A percentile compares a stretch with the other conserved stretches of the same genome.
These are phyloP conservation scores for Gastracanthus pulcherrimus DNA, from an alignment of 2,888 invertebrate genomes.

Conservation along the genomic window DNA sequence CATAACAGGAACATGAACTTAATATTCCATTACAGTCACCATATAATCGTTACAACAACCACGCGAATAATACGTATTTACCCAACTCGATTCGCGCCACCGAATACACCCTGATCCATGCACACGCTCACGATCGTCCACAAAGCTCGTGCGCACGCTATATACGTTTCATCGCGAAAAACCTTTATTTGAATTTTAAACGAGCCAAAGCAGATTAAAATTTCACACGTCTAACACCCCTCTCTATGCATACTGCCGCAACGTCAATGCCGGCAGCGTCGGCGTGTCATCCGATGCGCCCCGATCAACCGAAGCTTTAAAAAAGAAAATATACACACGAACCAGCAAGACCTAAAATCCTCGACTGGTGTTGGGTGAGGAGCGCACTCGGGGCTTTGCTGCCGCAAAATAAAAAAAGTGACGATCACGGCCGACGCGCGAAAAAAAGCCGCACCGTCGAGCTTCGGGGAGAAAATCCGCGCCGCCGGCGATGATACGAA, in stretches of 20 bases:
- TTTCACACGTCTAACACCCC: constrained; percentile 53
- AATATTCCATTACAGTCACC: neutral
- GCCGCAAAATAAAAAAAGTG: too few species aligned
- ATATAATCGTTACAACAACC: neutral
- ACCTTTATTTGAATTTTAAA: constrained; percentile 59
- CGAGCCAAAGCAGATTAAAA: constrained; percentile 59
- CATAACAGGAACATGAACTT: too few species aligned
- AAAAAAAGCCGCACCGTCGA: neutral
- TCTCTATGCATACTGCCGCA: too few species aligned
- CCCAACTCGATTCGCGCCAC: constrained; percentile 21
- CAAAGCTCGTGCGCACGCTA: neutral
- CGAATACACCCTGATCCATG: constrained; percentile 22
- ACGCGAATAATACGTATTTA: constrained; percentile 46
- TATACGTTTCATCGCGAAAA: constrained; percentile 32
- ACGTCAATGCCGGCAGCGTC: too few species aligned
- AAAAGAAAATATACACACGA: constrained; percentile 16
- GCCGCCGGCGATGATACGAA: constrained; percentile 74
- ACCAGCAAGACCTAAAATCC: constrained; percentile 28
- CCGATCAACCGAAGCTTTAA: constrained; percentile 21
- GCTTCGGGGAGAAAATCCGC: constrained; percentile 55
- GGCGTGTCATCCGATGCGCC: constrained; percentile 33
- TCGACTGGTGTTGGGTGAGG: constrained; percentile 16
- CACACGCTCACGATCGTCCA: constrained; percentile 8
- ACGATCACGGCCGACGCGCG: neutral
- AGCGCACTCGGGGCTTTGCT: constrained; percentile 5